Percentiles rank a stretch among this genome's conserved stretches.
Conservation (phyloP, 2,113 vertebrate species). For the Oophaga pumilio region DNA sequence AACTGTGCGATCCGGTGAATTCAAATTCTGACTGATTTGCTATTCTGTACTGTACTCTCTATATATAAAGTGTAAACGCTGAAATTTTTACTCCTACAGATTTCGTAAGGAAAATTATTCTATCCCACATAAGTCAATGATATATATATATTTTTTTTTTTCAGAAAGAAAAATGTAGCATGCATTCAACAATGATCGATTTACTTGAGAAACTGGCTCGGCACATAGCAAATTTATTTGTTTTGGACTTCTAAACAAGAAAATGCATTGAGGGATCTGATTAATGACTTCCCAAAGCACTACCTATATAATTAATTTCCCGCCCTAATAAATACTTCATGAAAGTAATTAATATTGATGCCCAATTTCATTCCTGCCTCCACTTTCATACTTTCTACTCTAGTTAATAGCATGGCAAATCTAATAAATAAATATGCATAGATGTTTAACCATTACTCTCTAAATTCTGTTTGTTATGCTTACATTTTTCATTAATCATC, state of each 20-base stretch:
- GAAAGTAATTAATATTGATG: constrained; percentile 53
- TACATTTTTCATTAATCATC: constrained; percentile 15
- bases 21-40: too few species aligned
- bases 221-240: constrained; percentile 15
- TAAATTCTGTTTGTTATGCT: neutral
- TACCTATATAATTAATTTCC: constrained; percentile 42
- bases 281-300: constrained; percentile 20
- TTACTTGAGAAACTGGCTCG: neutral
- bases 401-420: constrained; percentile 30
- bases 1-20: too few species aligned
- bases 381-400: constrained; percentile 17
- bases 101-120: neutral
- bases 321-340: constrained; percentile 43
- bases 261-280: constrained; percentile 20
- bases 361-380: constrained; percentile 27
- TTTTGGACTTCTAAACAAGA: constrained; percentile 23
- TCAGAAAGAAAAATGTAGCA: neutral
- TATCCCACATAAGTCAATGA: neutral
- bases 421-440: constrained; percentile 42
- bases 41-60: too few species aligned
- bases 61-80: too few species aligned
- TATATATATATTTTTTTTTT: neutral
- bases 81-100: neutral
- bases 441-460: neutral
- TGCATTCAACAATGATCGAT: constrained; percentile 9